Evolutionary conservation across 2,113 vertebrate species (phyloP), one percentile per base, ranked within the genome.

Genomic region (Blennius ocellaris): DNA sequence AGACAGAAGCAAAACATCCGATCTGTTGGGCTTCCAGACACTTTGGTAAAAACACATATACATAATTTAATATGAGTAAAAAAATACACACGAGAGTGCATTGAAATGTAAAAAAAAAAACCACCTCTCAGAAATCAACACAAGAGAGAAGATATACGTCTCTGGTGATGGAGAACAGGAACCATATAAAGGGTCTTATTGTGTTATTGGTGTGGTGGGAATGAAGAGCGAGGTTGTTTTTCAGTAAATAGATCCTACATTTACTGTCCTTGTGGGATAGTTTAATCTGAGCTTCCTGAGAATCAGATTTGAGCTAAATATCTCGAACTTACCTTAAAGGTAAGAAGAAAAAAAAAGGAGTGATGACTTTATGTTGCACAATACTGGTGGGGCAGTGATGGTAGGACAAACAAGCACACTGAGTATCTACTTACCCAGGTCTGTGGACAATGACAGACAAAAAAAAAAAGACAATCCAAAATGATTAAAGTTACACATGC

Each of bases 401-500:
- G 51, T 43, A 49, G 72, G 65, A 43, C 58, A 69, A 70, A 54
- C 44, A 60, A 43, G 43, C 41, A 81, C 56, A 59, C 21, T 52
- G 39, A 80, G 47, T 65, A 69, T 60, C 36, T 91, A 91, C 92
- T 92, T 73, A 92, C 91, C 89, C 88, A 63, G 89, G 79, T 84
- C 90, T 93, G 90, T 69, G 79, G 79, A 89, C 61, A 67, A 41
- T 65, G 53, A 86, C 36, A 64, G 17, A 81, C 6, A 73, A 55
- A 86, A 82, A 77, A 15, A 85, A 84, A 85, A 6, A n/a, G 14
- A 78, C 73, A 67, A 83, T 76, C 62, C 41, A 5, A 73, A 57
- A 49, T 41, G 5, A 63, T 81, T 83, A 71, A 69, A 82, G 17
- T 38, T 6, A 58, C n/a, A 55, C 48, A 51, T 56, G 51, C 57